These are phyloP conservation scores for Diadegma fenestrale DNA, from an alignment of 2,888 invertebrate genomes.

Conservation along the genomic window DNA sequence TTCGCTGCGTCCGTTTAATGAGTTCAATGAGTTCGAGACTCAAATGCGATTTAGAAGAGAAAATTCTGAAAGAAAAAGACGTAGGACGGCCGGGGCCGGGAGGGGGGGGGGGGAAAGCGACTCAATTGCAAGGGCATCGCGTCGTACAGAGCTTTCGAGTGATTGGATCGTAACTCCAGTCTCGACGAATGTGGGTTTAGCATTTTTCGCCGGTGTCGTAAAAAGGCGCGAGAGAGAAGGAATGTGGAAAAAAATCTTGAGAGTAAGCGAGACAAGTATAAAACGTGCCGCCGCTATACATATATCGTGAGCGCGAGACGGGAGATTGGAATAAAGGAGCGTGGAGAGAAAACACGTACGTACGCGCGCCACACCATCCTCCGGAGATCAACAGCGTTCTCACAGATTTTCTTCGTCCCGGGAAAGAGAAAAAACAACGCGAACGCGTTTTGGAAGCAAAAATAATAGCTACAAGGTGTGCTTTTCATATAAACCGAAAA, in stretches of 20 bases:
- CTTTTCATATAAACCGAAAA: slow-evolving; percentile 28
- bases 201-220: slow-evolving; percentile 38
- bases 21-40: background rate
- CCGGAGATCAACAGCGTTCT: slow-evolving; percentile 27
- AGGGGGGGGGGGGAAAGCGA: background rate
- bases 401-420: slow-evolving; percentile 19
- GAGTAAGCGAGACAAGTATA: slow-evolving; percentile 4
- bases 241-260: slow-evolving; percentile 8
- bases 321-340: slow-evolving; percentile 40
- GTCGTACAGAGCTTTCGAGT: slow-evolving; percentile 6
- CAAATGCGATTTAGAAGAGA: slow-evolving; percentile 10
- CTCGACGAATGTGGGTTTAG: slow-evolving; percentile 23
- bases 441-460: slow-evolving; percentile 15
- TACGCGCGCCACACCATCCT: slow-evolving; percentile 25
- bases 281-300: slow-evolving; percentile 2
- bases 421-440: slow-evolving; percentile 31
- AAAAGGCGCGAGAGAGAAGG: background rate
- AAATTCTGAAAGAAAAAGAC: background rate
- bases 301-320: slow-evolving; percentile 19
- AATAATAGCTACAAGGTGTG: slow-evolving; percentile 47
- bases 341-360: slow-evolving; percentile 24
- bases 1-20: background rate
- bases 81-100: background rate
- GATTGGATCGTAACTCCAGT: slow-evolving; percentile 44
- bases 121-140: slow-evolving; percentile 39